Conservation (phyloP, 2,113 vertebrate species). For the Syngnathus floridae region DNA sequence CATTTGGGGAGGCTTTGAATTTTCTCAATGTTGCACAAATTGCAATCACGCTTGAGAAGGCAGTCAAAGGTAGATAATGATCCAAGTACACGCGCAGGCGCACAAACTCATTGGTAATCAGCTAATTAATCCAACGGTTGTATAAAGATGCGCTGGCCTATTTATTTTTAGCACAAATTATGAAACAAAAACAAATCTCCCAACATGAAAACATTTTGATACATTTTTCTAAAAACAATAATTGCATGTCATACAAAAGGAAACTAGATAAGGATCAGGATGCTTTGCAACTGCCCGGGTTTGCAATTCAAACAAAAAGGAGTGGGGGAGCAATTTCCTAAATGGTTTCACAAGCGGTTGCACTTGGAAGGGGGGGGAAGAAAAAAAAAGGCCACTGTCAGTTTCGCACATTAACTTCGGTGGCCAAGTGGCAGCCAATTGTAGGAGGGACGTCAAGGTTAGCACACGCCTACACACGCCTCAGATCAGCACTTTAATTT, state of each 20-base stretch:
- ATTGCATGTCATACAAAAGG: background rate
- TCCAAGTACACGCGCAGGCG: background rate
- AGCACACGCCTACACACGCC: background rate
- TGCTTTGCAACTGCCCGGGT: slow-evolving; percentile 15
- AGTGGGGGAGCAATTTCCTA: slow-evolving; percentile 37
- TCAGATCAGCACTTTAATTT: background rate
- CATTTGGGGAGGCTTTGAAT: slow-evolving; percentile 14
- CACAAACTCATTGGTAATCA: background rate
- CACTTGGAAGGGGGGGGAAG: background rate
- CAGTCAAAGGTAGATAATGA: background rate
- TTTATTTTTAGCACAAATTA: too few species aligned
- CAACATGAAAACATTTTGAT: too few species aligned
- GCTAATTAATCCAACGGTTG: background rate
- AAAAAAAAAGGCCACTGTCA: background rate
- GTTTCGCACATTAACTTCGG: slow-evolving; percentile 32
- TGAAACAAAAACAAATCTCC: too few species aligned
- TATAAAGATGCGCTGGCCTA: too few species aligned
- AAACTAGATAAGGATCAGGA: slow-evolving; percentile 9
- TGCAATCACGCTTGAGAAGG: slow-evolving; percentile 12
- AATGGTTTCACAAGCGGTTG: slow-evolving; percentile 46
- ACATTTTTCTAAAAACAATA: too few species aligned
- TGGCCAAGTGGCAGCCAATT: slow-evolving; percentile 2
- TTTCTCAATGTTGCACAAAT: background rate
- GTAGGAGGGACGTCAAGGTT: slow-evolving; percentile 8
- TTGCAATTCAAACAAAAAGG: background rate